phyloP scores from a whole-genome alignment of 1,140 invertebrate species.

The Lasioglossum albipes region DNA sequence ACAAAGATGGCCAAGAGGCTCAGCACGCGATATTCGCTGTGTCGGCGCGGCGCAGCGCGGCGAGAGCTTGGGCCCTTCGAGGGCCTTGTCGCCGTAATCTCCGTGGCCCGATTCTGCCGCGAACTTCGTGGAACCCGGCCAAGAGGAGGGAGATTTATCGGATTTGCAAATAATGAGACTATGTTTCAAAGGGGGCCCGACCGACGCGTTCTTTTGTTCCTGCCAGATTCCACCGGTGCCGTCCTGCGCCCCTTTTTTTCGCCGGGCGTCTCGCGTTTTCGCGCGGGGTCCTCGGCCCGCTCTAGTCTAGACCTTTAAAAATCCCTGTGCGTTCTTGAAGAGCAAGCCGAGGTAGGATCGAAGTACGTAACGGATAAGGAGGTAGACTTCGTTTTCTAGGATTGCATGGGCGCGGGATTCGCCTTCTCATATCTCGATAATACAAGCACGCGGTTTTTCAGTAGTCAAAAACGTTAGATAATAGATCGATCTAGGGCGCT shows the following conservation, averaged over 20 bases:
- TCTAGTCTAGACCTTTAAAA: neutral
- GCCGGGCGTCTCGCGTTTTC: neutral
- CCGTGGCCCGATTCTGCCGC: slow-evolving; percentile 34
- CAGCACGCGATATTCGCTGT: slow-evolving; percentile 35
- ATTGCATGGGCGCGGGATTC: too few species aligned
- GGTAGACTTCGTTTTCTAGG: too few species aligned
- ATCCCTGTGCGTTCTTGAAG: neutral
- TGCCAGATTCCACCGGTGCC: neutral
- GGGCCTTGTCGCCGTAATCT: slow-evolving; percentile 10
- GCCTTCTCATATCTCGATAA: too few species aligned
- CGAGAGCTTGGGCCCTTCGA: neutral
- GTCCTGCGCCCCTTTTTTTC: slow-evolving; percentile 3
- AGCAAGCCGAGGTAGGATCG: too few species aligned
- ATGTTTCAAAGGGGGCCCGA: slow-evolving; percentile 44
- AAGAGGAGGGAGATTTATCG: slow-evolving; percentile 43
- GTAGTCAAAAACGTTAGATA: too few species aligned
- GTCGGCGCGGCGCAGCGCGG: neutral
- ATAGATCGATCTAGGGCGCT: too few species aligned
- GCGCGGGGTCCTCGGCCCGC: too few species aligned
- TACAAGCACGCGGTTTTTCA: too few species aligned
- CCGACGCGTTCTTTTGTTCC: slow-evolving; percentile 23
- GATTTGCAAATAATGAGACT: slow-evolving; percentile 57
- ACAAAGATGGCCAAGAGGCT: slow-evolving; percentile 31
- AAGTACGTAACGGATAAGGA: too few species aligned
- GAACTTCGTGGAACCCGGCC: slow-evolving; percentile 34